Conservation (phyloP, 1,140 invertebrate genomes). For the Drosophila tristis region DNA sequence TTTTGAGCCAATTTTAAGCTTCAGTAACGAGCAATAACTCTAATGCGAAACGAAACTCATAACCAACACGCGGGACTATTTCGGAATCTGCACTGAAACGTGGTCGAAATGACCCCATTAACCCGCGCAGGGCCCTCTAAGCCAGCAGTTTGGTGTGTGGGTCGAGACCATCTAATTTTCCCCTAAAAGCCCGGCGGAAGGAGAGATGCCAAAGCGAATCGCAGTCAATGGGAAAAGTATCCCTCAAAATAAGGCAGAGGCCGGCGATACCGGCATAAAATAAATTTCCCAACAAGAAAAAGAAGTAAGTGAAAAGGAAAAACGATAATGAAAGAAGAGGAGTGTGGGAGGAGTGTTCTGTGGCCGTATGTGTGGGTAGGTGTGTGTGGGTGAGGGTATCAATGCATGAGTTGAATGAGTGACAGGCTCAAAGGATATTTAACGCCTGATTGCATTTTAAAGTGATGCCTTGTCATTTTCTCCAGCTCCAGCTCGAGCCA, state of each 20-base stretch:
- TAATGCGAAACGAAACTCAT: slow-evolving; percentile 38
- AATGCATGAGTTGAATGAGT: slow-evolving; percentile 65
- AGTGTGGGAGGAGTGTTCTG: not conserved
- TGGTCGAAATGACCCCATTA: slow-evolving; percentile 61
- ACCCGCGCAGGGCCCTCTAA: slow-evolving; percentile 24
- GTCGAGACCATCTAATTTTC: slow-evolving; percentile 26
- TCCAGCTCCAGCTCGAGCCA: no score
- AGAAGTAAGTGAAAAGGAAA: slow-evolving; percentile 27
- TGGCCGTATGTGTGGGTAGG: slow-evolving; percentile 1
- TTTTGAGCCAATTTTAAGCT: slow-evolving; percentile 8
- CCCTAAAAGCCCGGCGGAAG: slow-evolving; percentile 13
- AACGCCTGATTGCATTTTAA: slow-evolving; percentile 74
- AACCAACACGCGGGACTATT: slow-evolving; percentile 38
- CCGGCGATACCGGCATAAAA: slow-evolving; percentile 48
- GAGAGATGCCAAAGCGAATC: slow-evolving; percentile 28
- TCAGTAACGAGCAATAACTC: slow-evolving; percentile 34
- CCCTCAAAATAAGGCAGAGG: slow-evolving; percentile 57
- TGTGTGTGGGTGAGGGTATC: slow-evolving; percentile 29
- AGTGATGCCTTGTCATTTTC: slow-evolving; percentile 58
- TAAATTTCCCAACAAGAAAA: slow-evolving; percentile 38
- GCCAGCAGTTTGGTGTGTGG: slow-evolving; percentile 11
- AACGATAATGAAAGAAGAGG: slow-evolving; percentile 51
- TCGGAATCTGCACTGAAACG: slow-evolving; percentile 29
- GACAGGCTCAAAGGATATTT: slow-evolving; percentile 74
- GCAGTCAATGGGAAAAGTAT: slow-evolving; percentile 36